Base-by-base conservation (phyloP, 2,113 vertebrate genomes). In the Lethenteron camtschaticum region DNA sequence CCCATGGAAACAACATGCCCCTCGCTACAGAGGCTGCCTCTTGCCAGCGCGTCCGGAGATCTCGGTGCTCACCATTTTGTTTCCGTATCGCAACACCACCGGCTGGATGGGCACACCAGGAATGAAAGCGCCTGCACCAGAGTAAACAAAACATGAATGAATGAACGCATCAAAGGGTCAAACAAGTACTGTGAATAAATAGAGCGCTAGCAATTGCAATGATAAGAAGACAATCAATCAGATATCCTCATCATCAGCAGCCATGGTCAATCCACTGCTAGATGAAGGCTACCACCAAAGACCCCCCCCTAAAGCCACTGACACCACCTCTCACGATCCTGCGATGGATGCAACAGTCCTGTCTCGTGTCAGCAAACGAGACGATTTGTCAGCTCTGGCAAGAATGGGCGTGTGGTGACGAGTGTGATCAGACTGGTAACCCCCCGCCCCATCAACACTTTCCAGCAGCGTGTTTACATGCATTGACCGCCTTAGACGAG, bases 51-150 rank as follows among this genome's bases (percentile, higher is more conserved):
- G 41, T 41, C 4, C 41, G 41, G 41, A 41, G 41, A 41, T 41
- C 63, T 10, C n/a, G 20, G 63, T 66, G 2, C 85, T 81, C 77
- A 97, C 94, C 87, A 87, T 79, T 77, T 82, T 84, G 75, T 96
- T 96, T 11, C 89, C 88, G 72, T 97, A 97, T 55, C 87, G 85
- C 56, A 97, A 76, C 68, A 95, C 86, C 71, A 95, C 91, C 3
- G 94, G 94, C 73, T 97, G 94, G 13, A 97, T 86, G 11, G 94
- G 91, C 10, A 95, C 88, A 9, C 86, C 90, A 3, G 94, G 94
- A 75, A 97, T 97, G 74, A 97, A 96, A 0, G 94, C 94, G 68
- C 94, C 94, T 97, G 75, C 3, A 57, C 58, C 71, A 4, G 71
- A 70, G 63, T 72, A 72, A 20, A 68, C 68, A 75, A 12, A 9